Base-by-base conservation (phyloP, 2,888 invertebrate genomes). In the Philopedon plagiatum region DNA sequence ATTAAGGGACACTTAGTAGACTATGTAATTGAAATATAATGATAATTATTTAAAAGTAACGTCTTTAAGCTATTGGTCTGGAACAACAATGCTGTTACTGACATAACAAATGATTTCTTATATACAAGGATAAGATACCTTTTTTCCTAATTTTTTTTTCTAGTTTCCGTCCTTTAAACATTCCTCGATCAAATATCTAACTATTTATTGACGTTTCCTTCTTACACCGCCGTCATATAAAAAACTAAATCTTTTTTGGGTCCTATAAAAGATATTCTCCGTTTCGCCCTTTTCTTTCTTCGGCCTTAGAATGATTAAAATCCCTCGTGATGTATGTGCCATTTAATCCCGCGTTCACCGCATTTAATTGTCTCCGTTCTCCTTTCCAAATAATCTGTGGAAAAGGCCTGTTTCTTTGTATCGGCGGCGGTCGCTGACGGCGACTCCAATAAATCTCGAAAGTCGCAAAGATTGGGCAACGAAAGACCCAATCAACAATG, bases 291-390 rank as follows among this genome's bases (percentile, higher is more conserved):
- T 64, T 54, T 41, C 56, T 39, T 37, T 9, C 15, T 23, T 29
- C 64, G 37, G 37, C 41, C 54, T 29, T 29, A 70, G 70, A 62
- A 70, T 72, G 66, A 72, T 72, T 72, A 72, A 72, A 72, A 72
- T 66, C 71, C 65, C 60, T 58, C 56, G 58, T 72, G 67, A 72
- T 72, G 71, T 72, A 72, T 72, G 71, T 72, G 71, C 71, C 67
- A 65, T 65, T 72, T 72, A 72, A 72, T 72, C 66, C 66, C 61
- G 61, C 66, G 71, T 61, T 67, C 67, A 32, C 67, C 71, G 67
- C 63, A 67, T 63, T 70, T 70, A 70, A 70, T 70, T 70, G 70
- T 70, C 70, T 70, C 62, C 63, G 63, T 70, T 70, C 70, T 63
- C 57, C 64, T 72, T 67, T 72, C 71, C 71, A 65, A 71, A 71